Evolutionary conservation across 2,797 vertebrate species (phyloP).

Genomic region (Pantherophis vulpinus): DNA sequence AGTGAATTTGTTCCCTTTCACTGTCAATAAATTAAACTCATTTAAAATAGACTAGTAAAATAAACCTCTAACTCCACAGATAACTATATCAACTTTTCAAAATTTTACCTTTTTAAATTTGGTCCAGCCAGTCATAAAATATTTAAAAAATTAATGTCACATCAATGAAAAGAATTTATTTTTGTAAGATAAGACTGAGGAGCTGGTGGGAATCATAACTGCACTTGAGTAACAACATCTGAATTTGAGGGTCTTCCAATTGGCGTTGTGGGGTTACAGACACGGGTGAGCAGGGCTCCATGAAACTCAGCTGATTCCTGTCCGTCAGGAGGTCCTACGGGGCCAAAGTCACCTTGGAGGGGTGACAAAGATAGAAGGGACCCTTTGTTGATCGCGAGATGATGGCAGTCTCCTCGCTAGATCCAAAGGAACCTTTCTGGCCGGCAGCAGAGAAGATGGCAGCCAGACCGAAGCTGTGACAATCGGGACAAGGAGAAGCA

Average conservation of each 20-base stretch:
- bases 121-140: background rate
- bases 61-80: background rate
- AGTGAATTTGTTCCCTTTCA: background rate
- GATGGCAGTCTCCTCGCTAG: too few species aligned
- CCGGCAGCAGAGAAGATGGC: too few species aligned
- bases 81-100: background rate
- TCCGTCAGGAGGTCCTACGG: too few species aligned
- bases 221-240: background rate
- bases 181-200: background rate
- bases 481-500: too few species aligned
- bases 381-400: too few species aligned
- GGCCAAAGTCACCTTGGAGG: too few species aligned
- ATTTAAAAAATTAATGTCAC: background rate
- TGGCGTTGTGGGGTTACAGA: too few species aligned
- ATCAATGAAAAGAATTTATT: background rate
- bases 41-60: background rate
- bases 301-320: too few species aligned
- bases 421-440: too few species aligned
- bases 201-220: background rate
- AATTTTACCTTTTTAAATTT: background rate
- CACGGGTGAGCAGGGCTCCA: fast-evolving
- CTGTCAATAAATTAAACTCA: background rate
- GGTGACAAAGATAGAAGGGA: too few species aligned
- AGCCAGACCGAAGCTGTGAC: too few species aligned
- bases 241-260: background rate